These are phyloP conservation scores for Agrotis puta DNA, from an alignment of 2,888 invertebrate genomes.

Conservation along the genomic window DNA sequence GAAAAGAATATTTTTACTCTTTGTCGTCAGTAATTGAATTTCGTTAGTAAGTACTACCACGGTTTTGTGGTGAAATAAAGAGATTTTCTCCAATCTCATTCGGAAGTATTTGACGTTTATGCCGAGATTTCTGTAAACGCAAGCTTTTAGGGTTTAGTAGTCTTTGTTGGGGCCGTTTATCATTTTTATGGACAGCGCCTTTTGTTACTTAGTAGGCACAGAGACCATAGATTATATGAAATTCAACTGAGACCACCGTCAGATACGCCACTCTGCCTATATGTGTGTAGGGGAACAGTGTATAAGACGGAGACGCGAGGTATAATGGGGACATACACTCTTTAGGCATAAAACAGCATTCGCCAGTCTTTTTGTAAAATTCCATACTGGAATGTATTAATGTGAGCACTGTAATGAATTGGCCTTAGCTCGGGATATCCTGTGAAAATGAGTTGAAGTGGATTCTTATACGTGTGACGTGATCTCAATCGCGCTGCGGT, in stretches of 20 bases:
- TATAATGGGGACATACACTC: no score
- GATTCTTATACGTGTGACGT: no score
- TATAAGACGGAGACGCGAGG: no score
- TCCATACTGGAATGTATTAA: no score
- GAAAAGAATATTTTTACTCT: constrained; percentile 80
- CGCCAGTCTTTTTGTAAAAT: no score
- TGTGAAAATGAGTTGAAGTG: no score
- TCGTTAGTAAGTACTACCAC: constrained; percentile 74
- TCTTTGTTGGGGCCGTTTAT: constrained; percentile 31
- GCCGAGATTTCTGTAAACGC: constrained; percentile 31
- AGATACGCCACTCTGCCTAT: not conserved
- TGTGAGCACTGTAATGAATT: no score
- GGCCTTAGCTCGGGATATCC: no score
- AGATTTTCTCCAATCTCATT: constrained; percentile 58
- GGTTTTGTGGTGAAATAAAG: constrained; percentile 68
- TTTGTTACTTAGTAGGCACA: not conserved
- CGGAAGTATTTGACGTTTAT: constrained; percentile 56
- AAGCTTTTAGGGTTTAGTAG: constrained; percentile 36
- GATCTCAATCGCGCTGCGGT: not conserved
- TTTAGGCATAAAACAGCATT: no score
- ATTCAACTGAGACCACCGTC: not conserved
- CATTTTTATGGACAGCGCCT: constrained; percentile 24
- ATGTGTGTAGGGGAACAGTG: no score
- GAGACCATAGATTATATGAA: not conserved
- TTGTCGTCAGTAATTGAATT: constrained; percentile 82